Evolutionary conservation across 2,888 invertebrate genomes (phyloP).

Genomic region (Phania funesta): DNA sequence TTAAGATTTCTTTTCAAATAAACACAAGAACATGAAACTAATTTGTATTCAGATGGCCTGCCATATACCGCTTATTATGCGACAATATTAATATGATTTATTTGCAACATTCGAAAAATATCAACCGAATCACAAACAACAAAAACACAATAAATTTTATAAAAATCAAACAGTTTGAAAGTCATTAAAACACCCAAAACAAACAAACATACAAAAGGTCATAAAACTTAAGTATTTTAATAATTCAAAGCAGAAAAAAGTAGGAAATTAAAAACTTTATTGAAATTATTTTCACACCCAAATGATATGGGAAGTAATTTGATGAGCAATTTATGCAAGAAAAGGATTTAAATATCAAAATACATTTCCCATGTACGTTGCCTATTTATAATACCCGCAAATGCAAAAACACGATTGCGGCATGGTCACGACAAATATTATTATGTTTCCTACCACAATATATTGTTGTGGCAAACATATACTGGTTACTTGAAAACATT

Average conservation of each 20-base stretch:
- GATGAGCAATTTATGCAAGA: not conserved
- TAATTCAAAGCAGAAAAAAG: too few relatives aligned
- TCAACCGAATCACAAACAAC: not conserved
- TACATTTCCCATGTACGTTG: too few relatives aligned
- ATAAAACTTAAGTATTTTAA: slow-evolving; percentile 12
- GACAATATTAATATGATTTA: slow-evolving; percentile 65
- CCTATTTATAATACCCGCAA: too few relatives aligned
- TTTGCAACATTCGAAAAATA: slow-evolving; percentile 31
- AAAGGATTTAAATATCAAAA: not conserved
- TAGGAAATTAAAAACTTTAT: not conserved
- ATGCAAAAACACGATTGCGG: too few relatives aligned
- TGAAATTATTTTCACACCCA: not conserved
- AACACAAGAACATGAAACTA: slow-evolving; percentile 40
- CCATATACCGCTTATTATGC: slow-evolving; percentile 61
- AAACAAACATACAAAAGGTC: not conserved
- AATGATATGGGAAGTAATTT: not conserved
- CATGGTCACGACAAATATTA: too few relatives aligned
- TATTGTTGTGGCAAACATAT: too few relatives aligned
- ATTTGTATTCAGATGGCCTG: slow-evolving; percentile 63
- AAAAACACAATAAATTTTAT: too few relatives aligned
- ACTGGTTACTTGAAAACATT: too few relatives aligned
- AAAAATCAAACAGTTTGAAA: too few relatives aligned
- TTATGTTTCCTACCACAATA: too few relatives aligned
- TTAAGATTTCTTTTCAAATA: not conserved
- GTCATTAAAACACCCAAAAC: too few relatives aligned